A percentile compares a stretch with the other conserved stretches of the same genome.
phyloP scores from a whole-genome alignment of 2,113 vertebrate genomes.

The Phaethornis superciliosus region DNA sequence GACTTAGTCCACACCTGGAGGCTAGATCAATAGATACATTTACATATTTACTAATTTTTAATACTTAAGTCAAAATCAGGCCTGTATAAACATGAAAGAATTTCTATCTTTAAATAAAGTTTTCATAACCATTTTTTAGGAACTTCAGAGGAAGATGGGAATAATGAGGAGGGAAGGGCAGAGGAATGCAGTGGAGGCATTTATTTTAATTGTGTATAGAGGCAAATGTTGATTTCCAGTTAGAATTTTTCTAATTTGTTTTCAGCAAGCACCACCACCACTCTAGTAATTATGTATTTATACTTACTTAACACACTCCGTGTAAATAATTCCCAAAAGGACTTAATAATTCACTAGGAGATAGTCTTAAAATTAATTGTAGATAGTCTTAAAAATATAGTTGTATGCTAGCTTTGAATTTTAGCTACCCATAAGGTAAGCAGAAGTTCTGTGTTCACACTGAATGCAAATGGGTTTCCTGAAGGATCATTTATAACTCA shows the following conservation, averaged over 20 bases:
- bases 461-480: not conserved
- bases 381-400: not conserved
- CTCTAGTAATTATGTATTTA: not conserved
- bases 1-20: not conserved
- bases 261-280: not conserved
- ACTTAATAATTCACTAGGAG: not conserved
- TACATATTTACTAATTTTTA: not conserved
- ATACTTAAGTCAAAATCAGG: not conserved
- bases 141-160: not conserved
- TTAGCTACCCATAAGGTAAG: not conserved
- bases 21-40: not conserved
- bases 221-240: not conserved
- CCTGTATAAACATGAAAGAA: not conserved
- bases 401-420: not conserved
- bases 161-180: not conserved
- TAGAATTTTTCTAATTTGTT: conserved; percentile 26
- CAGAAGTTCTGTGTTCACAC: not conserved
- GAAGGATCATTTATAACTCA: not conserved
- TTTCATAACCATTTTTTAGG: not conserved
- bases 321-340: not conserved
- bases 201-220: not conserved
- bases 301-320: not conserved
- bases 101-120: not conserved
- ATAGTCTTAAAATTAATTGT: not conserved
- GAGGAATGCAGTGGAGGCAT: not conserved